Evolutionary conservation across 53 echinoderm and acorn worm genomes (phyloP).

Genomic region (Holothuria scabra): DNA sequence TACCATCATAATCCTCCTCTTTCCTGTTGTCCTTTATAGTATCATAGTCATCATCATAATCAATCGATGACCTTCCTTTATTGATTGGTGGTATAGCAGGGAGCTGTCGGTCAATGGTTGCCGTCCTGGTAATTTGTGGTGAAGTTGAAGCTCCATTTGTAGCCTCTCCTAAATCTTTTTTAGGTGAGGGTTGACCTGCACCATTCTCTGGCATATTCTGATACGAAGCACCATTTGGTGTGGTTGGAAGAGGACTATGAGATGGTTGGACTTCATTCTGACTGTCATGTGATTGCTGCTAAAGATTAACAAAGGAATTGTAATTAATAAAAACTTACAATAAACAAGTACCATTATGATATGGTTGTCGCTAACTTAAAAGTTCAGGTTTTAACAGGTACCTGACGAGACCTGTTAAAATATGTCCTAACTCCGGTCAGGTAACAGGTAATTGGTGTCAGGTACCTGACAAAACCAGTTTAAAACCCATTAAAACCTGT

Average conservation of each 20-base stretch:
- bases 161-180: conserved; percentile 18
- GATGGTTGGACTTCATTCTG: no score
- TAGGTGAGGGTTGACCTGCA: conserved; percentile 31
- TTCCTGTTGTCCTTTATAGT: conserved; percentile 66
- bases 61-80: conserved; percentile 53
- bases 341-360: no score
- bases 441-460: no score
- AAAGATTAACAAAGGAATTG: no score
- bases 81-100: conserved; percentile 76
- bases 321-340: no score
- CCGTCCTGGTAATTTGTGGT: conserved; percentile 54
- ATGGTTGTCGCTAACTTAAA: no score
- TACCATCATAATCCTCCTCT: conserved; percentile 53
- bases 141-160: conserved; percentile 35
- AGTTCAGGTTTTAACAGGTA: no score
- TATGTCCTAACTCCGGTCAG: no score
- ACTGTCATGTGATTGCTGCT: no score
- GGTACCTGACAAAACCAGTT: no score
- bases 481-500: no score
- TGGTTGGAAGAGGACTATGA: conserved; percentile 31
- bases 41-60: conserved; percentile 79
- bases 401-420: no score
- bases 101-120: conserved; percentile 78
- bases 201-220: conserved; percentile 20
- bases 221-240: conserved; percentile 30